phyloP scores from a whole-genome alignment of 2,113 vertebrate species.

The Amphilophus citrinellus region DNA sequence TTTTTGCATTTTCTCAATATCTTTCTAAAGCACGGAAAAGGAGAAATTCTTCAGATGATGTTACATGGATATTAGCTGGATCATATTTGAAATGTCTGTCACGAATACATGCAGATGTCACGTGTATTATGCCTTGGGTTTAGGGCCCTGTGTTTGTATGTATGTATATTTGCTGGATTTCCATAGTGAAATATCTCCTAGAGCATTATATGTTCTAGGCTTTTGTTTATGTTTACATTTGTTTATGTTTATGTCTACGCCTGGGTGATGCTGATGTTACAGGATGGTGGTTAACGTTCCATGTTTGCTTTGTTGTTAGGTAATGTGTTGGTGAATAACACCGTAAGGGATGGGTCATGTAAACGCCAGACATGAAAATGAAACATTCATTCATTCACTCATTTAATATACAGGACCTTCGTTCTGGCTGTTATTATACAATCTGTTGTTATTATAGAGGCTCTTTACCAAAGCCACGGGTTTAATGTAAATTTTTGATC shows the following conservation, averaged over 20 bases:
- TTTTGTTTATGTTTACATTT: conserved; percentile 1
- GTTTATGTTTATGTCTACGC: background rate
- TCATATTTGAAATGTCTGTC: background rate
- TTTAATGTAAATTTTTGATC: conserved; percentile 11
- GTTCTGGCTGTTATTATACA: conserved; percentile 1
- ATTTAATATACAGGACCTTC: conserved; percentile 1
- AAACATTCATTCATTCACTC: background rate
- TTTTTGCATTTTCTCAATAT: background rate
- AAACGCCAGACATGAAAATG: conserved; percentile 1
- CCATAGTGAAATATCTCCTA: background rate
- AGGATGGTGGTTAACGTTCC: background rate
- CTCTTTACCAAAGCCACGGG: background rate
- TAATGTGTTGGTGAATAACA: background rate
- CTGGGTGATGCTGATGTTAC: background rate
- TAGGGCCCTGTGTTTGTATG: background rate
- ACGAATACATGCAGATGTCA: background rate
- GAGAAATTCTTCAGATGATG: background rate
- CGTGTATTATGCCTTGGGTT: background rate
- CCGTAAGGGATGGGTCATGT: background rate
- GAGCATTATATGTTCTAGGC: background rate
- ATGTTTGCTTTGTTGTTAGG: background rate
- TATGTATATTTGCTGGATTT: background rate
- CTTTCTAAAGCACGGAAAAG: background rate
- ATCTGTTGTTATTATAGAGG: background rate
- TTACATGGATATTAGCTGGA: background rate